Conservation (phyloP, 1,140 invertebrate species). For the Achatina immaculata region DNA sequence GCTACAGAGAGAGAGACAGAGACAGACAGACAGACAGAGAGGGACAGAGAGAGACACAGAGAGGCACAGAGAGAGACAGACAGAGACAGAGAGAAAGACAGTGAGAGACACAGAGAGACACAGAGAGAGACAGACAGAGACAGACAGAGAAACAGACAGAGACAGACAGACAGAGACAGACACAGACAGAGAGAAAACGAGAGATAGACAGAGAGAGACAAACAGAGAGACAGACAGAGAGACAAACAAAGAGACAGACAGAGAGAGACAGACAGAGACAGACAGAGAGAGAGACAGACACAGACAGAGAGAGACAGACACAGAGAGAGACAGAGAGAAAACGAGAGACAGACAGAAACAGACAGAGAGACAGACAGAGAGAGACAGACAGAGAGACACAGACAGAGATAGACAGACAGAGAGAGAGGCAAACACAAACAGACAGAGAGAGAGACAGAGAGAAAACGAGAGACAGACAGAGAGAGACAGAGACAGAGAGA, state of each 20-base stretch:
- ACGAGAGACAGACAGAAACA: constrained; percentile 11
- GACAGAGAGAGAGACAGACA: not conserved
- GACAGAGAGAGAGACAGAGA: not conserved
- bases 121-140: too few relatives aligned
- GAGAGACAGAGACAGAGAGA: constrained; percentile 7
- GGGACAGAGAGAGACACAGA: too few relatives aligned
- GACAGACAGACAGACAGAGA: too few relatives aligned
- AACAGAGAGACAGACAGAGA: constrained; percentile 22
- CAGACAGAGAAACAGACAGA: too few relatives aligned
- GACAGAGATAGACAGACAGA: constrained; percentile 18
- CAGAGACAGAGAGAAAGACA: too few relatives aligned
- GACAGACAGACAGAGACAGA: not conserved
- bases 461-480: constrained; percentile 27
- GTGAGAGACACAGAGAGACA: too few relatives aligned
- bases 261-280: constrained; percentile 1
- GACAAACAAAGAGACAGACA: not conserved
- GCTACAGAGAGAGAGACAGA: too few relatives aligned
- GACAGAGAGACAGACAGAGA: constrained; percentile 29
- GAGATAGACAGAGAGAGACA: constrained; percentile 27
- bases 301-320: not conserved
- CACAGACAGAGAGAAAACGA: constrained; percentile 23
- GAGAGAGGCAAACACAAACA: constrained; percentile 2
- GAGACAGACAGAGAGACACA: constrained; percentile 8
- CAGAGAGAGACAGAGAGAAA: not conserved
- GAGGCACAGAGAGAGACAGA: too few relatives aligned